Conservation (phyloP, 1,140 invertebrate species). For the Calliopsis andreniformis region DNA sequence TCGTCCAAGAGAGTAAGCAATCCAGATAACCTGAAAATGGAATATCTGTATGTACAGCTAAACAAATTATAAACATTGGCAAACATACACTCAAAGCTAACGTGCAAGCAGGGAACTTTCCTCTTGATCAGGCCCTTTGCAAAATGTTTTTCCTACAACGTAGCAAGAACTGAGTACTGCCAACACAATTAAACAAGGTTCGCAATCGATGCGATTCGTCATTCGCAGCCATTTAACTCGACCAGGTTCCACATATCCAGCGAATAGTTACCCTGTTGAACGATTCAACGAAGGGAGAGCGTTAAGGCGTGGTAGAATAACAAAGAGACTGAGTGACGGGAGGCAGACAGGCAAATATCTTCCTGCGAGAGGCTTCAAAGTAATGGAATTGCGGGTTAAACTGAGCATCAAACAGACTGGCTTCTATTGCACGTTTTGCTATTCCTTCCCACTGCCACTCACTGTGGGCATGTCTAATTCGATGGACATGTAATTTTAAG, state of each 20-base stretch:
- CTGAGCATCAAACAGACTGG: conserved; percentile 31
- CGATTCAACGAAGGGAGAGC: neutral
- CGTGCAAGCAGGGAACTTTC: too few relatives aligned
- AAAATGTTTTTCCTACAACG: too few relatives aligned
- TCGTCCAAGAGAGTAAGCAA: too few relatives aligned
- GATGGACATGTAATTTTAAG: conserved; percentile 20
- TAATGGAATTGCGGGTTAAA: conserved; percentile 30
- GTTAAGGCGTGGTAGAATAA: conserved; percentile 35
- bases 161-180: too few relatives aligned
- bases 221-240: neutral
- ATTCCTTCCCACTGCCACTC: conserved; percentile 15
- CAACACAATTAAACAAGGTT: too few relatives aligned
- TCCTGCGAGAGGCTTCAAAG: conserved; percentile 27
- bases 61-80: too few relatives aligned
- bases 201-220: neutral
- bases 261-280: neutral
- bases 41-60: too few relatives aligned
- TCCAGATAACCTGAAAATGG: too few relatives aligned
- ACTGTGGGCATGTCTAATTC: conserved; percentile 22
- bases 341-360: conserved; percentile 56
- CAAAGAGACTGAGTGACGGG: conserved; percentile 50
- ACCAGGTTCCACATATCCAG: neutral
- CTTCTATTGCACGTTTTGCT: conserved; percentile 43
- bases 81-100: too few relatives aligned
- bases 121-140: too few relatives aligned